These are phyloP conservation scores for Drosophila takahashii DNA, from an alignment of 1,140 invertebrate species.

Conservation along the genomic window DNA sequence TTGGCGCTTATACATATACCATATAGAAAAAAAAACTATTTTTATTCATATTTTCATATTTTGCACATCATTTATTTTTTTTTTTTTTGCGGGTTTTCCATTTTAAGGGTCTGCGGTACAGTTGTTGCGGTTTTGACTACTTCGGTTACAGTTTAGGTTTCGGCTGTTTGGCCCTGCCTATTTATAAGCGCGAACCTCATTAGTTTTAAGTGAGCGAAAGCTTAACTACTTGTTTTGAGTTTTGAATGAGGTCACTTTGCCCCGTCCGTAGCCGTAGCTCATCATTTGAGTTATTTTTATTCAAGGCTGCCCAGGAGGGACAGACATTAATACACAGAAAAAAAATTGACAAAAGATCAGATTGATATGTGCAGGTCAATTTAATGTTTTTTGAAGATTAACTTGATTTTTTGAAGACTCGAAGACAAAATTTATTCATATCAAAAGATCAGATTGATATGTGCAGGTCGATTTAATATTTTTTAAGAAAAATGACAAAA, in stretches of 20 bases:
- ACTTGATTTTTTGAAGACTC: too few relatives aligned
- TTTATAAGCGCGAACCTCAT: constrained; percentile 78
- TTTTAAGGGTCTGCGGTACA: constrained; percentile 61
- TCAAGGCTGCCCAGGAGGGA: constrained; percentile 69
- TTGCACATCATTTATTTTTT: constrained; percentile 14
- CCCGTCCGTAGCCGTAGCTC: constrained; percentile 56
- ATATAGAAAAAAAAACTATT: constrained; percentile 17
- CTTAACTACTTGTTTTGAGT: constrained; percentile 83
- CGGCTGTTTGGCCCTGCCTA: constrained; percentile 44
- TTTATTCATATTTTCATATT: constrained; percentile 41
- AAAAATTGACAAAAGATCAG: too few relatives aligned
- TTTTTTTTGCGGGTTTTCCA: constrained; percentile 20
- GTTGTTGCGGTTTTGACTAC: constrained; percentile 53
- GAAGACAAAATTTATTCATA: too few relatives aligned
- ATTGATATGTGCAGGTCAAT: too few relatives aligned
- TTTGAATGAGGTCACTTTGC: constrained; percentile 80
- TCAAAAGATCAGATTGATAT: too few relatives aligned
- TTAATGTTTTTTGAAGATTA: too few relatives aligned
- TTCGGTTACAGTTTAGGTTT: constrained; percentile 28
- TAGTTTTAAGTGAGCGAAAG: constrained; percentile 82
- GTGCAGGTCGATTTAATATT: too few relatives aligned
- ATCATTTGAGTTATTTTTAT: constrained; percentile 81
- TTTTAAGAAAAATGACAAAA: too few relatives aligned
- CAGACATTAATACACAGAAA: constrained; percentile 32
- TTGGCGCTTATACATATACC: constrained; percentile 1